Evolutionary conservation across 2,113 vertebrate genomes (phyloP).

Genomic region (Phrynocephalus versicolor): DNA sequence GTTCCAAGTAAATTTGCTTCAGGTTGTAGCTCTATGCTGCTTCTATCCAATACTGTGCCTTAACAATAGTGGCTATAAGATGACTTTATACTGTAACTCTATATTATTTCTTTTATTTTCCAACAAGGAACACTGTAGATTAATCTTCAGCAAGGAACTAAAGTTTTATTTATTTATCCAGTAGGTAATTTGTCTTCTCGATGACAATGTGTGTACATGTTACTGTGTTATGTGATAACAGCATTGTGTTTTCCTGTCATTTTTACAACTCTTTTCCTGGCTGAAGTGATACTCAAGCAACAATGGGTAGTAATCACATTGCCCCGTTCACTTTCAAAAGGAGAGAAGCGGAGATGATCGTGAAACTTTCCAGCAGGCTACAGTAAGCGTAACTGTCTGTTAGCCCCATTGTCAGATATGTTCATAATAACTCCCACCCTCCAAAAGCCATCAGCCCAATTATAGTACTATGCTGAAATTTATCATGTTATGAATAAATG

Average conservation of each 20-base stretch:
- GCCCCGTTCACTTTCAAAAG: slow-evolving; percentile 65
- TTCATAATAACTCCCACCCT: background rate
- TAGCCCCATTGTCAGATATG: slow-evolving; percentile 56
- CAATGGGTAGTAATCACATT: slow-evolving; percentile 61
- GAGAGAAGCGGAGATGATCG: slow-evolving; percentile 63
- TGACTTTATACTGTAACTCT: background rate
- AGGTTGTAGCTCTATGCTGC: background rate
- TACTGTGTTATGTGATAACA: slow-evolving; percentile 56
- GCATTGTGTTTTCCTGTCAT: slow-evolving; percentile 62
- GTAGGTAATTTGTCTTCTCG: slow-evolving; percentile 1
- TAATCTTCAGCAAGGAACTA: background rate
- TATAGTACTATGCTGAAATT: slow-evolving; percentile 30
- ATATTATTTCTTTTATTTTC: background rate
- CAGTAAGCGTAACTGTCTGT: slow-evolving; percentile 64
- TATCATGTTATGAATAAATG: slow-evolving; percentile 45
- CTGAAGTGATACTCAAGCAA: slow-evolving; percentile 62
- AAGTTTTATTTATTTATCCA: slow-evolving; percentile 2
- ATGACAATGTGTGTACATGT: slow-evolving; percentile 35
- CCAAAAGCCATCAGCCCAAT: slow-evolving; percentile 54
- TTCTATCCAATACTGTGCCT: background rate
- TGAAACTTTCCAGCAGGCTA: slow-evolving; percentile 62
- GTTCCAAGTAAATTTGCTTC: background rate
- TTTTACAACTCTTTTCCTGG: slow-evolving; percentile 58
- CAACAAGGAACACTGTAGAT: background rate
- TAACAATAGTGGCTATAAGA: background rate